phyloP scores from a whole-genome alignment of 2,113 vertebrate genomes.

The Labrus mixtus region DNA sequence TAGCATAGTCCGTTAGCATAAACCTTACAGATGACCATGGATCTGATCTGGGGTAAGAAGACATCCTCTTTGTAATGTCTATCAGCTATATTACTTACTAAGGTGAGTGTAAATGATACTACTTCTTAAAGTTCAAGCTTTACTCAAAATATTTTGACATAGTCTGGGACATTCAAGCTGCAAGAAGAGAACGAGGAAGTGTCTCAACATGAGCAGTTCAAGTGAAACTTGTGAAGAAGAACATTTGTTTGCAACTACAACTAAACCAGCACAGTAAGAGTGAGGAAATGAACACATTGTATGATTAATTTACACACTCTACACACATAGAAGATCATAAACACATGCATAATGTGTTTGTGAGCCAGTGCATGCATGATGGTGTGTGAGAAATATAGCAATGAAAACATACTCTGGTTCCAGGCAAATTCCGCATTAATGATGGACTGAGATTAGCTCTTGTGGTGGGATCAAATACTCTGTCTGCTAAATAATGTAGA shows the following conservation, averaged over 20 bases:
- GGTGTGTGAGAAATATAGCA: constrained; percentile 34
- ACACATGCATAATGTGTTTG: constrained; percentile 51
- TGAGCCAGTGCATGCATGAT: constrained; percentile 27
- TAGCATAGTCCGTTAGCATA: too few species aligned
- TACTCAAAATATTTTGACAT: neutral
- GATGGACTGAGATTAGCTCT: constrained; percentile 70
- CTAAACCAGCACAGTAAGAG: constrained; percentile 58
- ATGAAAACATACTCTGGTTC: constrained; percentile 52
- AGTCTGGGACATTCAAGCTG: neutral
- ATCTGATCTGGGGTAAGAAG: too few species aligned
- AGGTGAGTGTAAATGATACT: neutral
- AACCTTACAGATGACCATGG: too few species aligned
- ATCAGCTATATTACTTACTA: neutral
- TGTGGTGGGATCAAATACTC: constrained; percentile 78
- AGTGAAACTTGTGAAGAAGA: constrained; percentile 32
- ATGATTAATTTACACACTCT: constrained; percentile 64
- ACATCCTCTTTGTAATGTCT: too few species aligned
- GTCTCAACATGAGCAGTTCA: neutral
- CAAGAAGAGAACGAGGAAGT: constrained; percentile 1
- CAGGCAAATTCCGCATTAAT: constrained; percentile 74
- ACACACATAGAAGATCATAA: constrained; percentile 44
- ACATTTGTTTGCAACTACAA: constrained; percentile 52
- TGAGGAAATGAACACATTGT: constrained; percentile 58
- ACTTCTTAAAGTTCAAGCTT: too few species aligned
- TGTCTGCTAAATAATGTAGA: constrained; percentile 80